phyloP scores from a whole-genome alignment of 1,140 invertebrate genomes.

The Brachionus koreanus region DNA sequence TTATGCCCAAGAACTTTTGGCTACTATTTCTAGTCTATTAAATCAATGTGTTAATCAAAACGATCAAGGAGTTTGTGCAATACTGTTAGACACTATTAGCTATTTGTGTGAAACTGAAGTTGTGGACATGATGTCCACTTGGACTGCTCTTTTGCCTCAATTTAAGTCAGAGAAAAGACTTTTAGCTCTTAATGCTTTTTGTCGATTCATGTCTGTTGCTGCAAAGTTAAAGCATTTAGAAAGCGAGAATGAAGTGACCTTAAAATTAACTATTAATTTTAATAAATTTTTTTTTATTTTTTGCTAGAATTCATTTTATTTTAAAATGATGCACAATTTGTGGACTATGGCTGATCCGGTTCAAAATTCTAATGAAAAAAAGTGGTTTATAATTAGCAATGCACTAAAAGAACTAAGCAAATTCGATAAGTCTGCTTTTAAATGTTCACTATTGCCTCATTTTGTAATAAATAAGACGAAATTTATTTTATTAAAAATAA shows the following conservation, averaged over 20 bases:
- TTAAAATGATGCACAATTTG: conserved; percentile 10
- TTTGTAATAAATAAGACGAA: not conserved
- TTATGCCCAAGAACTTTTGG: conserved; percentile 37
- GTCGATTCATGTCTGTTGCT: conserved; percentile 32
- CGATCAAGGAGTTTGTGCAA: conserved; percentile 12
- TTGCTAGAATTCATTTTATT: conserved; percentile 13
- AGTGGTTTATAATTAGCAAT: not conserved
- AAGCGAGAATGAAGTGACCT: not conserved
- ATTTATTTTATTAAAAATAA: not conserved
- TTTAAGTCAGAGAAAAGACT: conserved; percentile 16
- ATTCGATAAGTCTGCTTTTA: conserved; percentile 12
- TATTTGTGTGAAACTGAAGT: conserved; percentile 39
- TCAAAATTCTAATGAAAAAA: not conserved
- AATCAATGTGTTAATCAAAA: not conserved
- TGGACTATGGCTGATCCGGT: not conserved
- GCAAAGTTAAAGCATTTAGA: not conserved
- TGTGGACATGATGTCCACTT: conserved; percentile 36
- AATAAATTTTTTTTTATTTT: too few species aligned
- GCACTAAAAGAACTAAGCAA: conserved; percentile 3
- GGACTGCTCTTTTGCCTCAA: conserved; percentile 31
- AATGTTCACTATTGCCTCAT: conserved; percentile 10
- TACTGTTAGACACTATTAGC: conserved; percentile 5
- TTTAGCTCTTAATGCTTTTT: not conserved
- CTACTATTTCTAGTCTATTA: conserved; percentile 13
- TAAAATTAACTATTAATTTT: too few species aligned